A percentile compares a stretch with the other conserved stretches of the same genome.
These are phyloP conservation scores for Balanococcus diminutus DNA, from an alignment of 2,888 invertebrate species.

Conservation along the genomic window DNA sequence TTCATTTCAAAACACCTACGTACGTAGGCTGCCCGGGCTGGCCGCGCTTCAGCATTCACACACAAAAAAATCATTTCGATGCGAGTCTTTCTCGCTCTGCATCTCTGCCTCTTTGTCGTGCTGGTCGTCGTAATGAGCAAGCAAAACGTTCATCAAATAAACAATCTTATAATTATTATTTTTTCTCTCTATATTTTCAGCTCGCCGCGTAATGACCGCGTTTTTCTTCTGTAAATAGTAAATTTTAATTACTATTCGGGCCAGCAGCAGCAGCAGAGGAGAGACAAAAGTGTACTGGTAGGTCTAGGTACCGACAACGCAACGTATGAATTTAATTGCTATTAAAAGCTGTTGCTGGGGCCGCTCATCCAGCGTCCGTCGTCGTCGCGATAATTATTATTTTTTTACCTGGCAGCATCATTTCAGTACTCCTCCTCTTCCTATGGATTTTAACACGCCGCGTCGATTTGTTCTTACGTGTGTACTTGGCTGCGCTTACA, in stretches of 20 bases:
- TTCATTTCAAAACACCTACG: constrained; percentile 47
- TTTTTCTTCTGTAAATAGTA: constrained; percentile 48
- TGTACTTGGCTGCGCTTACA: neutral
- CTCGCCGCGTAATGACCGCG: constrained; percentile 21
- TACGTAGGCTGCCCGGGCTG: neutral
- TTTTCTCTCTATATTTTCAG: neutral
- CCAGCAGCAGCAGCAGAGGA: neutral
- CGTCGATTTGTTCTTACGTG: neutral
- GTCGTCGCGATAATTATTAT: constrained; percentile 2
- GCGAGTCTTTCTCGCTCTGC: neutral
- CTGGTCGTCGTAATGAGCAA: constrained; percentile 39
- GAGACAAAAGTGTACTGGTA: neutral
- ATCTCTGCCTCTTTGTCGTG: neutral
- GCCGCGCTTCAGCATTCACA: constrained; percentile 24
- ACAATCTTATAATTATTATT: constrained; percentile 48
- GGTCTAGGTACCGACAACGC: neutral
- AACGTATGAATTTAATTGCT: constrained; percentile 36
- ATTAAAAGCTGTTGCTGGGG: constrained; percentile 20
- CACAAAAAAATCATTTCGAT: constrained; percentile 20
- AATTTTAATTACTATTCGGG: constrained; percentile 48
- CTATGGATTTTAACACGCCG: neutral
- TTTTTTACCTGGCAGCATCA: constrained; percentile 14
- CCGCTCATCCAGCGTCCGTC: neutral
- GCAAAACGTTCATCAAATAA: constrained; percentile 51
- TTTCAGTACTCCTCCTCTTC: neutral